Conservation (phyloP, 2,888 invertebrate genomes). For the Hartigia nigra region DNA sequence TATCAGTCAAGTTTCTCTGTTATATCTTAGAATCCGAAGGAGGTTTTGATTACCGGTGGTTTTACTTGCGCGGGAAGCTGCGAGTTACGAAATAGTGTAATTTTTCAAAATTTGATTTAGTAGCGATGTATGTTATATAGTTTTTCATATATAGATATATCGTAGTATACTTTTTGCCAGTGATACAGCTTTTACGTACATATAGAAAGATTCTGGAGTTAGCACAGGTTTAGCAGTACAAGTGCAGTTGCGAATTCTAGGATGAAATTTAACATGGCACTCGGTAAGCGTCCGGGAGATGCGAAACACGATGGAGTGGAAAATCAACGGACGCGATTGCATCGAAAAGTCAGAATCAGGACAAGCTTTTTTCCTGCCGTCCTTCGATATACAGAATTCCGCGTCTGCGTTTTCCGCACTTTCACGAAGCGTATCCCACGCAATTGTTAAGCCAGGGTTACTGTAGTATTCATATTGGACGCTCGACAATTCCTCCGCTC, state of each 20-base stretch:
- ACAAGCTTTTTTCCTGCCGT: not conserved
- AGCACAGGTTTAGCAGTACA: not conserved
- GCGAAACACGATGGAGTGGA: not conserved
- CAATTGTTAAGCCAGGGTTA: not conserved
- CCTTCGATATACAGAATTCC: not conserved
- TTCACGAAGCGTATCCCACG: not conserved
- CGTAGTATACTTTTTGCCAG: too few relatives aligned
- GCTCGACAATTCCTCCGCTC: slow-evolving; percentile 13
- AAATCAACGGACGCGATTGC: not conserved
- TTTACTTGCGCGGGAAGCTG: too few relatives aligned
- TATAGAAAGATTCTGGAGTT: not conserved
- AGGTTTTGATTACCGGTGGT: not conserved
- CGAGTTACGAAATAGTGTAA: too few relatives aligned
- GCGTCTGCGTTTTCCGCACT: not conserved
- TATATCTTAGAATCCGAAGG: too few relatives aligned
- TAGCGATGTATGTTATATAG: too few relatives aligned
- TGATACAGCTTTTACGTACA: too few relatives aligned
- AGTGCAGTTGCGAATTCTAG: not conserved
- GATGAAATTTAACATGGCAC: not conserved
- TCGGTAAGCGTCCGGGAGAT: not conserved
- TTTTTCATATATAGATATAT: not conserved
- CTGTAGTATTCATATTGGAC: not conserved
- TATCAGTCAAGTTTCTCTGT: not conserved
- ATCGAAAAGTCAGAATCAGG: not conserved
- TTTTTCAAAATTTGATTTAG: too few relatives aligned